Conservation (phyloP, 1,140 invertebrate genomes). For the Papilio polyxenes region DNA sequence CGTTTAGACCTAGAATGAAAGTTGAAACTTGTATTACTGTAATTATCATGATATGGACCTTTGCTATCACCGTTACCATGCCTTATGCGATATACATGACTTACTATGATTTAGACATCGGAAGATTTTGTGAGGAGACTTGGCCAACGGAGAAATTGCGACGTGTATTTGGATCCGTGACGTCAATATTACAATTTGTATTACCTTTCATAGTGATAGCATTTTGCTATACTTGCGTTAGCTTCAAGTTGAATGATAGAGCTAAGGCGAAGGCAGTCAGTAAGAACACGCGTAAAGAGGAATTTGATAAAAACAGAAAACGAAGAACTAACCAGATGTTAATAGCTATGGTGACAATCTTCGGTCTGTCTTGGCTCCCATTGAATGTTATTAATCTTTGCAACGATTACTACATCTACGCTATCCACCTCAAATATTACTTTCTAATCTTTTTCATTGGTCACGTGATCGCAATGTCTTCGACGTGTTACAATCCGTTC, state of each 20-base stretch:
- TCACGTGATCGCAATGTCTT: slow-evolving; percentile 97
- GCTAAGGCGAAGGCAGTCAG: slow-evolving; percentile 88
- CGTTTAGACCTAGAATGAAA: slow-evolving; percentile 96
- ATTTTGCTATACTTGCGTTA: slow-evolving; percentile 97
- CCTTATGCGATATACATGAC: slow-evolving; percentile 96
- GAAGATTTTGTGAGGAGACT: slow-evolving; percentile 91
- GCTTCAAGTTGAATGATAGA: slow-evolving; percentile 90
- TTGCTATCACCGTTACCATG: slow-evolving; percentile 92
- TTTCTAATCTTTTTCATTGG: slow-evolving; percentile 92
- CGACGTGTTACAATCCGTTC: slow-evolving; percentile 97
- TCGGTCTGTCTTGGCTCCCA: slow-evolving; percentile 97
- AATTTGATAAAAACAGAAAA: slow-evolving; percentile 87
- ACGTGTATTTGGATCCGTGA: slow-evolving; percentile 92
- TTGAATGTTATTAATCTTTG: slow-evolving; percentile 95
- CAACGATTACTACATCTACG: slow-evolving; percentile 89
- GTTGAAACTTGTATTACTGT: slow-evolving; percentile 90
- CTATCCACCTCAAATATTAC: slow-evolving; percentile 90
- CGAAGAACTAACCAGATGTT: slow-evolving; percentile 95
- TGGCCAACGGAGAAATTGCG: slow-evolving; percentile 92
- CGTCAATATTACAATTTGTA: slow-evolving; percentile 94
- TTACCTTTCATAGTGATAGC: slow-evolving; percentile 97
- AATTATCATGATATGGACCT: slow-evolving; percentile 95
- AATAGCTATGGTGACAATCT: slow-evolving; percentile 98
- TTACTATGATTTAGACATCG: slow-evolving; percentile 69
- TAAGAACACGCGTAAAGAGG: slow-evolving; percentile 88